Percentiles rank a stretch among this genome's conserved stretches.
phyloP scores from a whole-genome alignment of 2,113 vertebrate genomes.

The Odocoileus virginianus region DNA sequence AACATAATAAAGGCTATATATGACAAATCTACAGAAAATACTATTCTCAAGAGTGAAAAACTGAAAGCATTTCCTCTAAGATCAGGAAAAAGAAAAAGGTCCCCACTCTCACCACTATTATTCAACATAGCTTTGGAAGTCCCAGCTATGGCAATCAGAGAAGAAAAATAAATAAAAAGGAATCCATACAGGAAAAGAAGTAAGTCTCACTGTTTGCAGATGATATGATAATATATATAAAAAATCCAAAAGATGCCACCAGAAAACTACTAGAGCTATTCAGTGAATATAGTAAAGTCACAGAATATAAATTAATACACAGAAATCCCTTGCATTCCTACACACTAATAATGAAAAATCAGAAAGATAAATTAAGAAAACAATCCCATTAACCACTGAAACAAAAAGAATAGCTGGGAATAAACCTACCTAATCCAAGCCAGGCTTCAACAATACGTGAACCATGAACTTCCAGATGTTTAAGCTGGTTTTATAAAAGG shows the following conservation, averaged over 20 bases:
- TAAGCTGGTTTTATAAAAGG: background rate
- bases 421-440: background rate
- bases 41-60: background rate
- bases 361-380: background rate
- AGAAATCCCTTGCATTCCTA: background rate
- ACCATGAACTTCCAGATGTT: background rate
- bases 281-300: background rate
- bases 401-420: background rate
- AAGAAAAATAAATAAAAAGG: background rate
- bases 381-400: background rate
- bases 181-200: background rate
- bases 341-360: background rate
- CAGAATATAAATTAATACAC: background rate
- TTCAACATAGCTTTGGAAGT: background rate
- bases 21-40: background rate
- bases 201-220: background rate
- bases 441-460: background rate
- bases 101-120: background rate
- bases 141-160: background rate
- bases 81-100: background rate
- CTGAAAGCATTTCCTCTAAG: background rate
- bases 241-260: background rate
- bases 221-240: background rate
- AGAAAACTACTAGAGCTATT: background rate
- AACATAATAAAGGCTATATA: background rate